Evolutionary conservation across 2,888 invertebrate genomes (phyloP).

Genomic region (Lasioglossum villosulum): DNA sequence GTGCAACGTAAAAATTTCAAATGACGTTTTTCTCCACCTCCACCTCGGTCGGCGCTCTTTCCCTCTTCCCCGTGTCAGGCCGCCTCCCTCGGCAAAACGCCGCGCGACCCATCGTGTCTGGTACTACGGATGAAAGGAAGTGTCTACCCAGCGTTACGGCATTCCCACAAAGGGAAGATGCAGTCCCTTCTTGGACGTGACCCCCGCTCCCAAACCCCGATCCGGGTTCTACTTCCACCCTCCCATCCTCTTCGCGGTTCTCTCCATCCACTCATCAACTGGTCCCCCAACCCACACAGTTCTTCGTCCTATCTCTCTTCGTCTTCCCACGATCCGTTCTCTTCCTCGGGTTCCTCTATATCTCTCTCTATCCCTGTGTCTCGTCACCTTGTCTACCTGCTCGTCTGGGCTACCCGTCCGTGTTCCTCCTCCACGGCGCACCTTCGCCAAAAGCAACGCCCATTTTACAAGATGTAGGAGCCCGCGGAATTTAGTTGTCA

Average conservation of each 20-base stretch:
- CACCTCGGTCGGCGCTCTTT: constrained; percentile 40
- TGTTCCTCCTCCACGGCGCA: constrained; percentile 40
- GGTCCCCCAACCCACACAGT: constrained; percentile 45
- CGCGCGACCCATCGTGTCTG: constrained; percentile 72
- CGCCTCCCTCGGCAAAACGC: constrained; percentile 67
- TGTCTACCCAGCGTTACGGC: constrained; percentile 81
- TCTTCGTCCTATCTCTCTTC: constrained; percentile 33
- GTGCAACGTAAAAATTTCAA: constrained; percentile 62
- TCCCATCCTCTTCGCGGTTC: constrained; percentile 56
- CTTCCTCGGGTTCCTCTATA: neutral
- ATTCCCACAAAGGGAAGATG: constrained; percentile 80
- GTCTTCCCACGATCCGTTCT: constrained; percentile 19
- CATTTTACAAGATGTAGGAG: constrained; percentile 65
- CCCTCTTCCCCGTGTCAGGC: constrained; percentile 27
- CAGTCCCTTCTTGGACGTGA: constrained; percentile 77
- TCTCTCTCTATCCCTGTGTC: constrained; percentile 13
- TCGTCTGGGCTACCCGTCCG: constrained; percentile 40
- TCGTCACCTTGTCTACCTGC: constrained; percentile 40
- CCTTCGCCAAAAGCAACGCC: constrained; percentile 60
- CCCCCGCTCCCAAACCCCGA: constrained; percentile 66
- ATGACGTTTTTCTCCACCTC: constrained; percentile 55
- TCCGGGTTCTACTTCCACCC: constrained; percentile 62
- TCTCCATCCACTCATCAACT: constrained; percentile 59
- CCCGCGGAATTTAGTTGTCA: constrained; percentile 80
- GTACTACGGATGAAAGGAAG: constrained; percentile 80